Conservation (phyloP, 2,113 vertebrate species). For the Syrrhaptes paradoxus region DNA sequence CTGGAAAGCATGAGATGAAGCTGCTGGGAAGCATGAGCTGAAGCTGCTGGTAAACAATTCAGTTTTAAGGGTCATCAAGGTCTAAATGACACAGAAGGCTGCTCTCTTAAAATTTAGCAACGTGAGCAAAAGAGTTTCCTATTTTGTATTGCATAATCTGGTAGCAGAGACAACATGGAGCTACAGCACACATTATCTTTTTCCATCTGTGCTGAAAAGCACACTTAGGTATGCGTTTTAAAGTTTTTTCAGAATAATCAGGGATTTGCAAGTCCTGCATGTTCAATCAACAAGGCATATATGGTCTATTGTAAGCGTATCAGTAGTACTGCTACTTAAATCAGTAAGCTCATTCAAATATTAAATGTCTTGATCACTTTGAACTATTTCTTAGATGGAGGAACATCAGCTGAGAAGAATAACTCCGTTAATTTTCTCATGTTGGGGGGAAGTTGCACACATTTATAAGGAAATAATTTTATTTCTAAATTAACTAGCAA, state of each 20-base stretch:
- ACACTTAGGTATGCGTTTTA: too few species aligned
- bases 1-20: background rate
- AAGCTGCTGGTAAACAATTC: background rate
- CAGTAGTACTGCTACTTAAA: background rate
- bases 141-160: background rate
- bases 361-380: background rate
- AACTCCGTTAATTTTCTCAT: background rate
- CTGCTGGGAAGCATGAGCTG: too few species aligned
- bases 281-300: accelerated
- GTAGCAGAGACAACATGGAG: background rate
- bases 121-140: background rate
- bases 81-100: background rate
- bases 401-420: background rate
- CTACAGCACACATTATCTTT: too few species aligned
- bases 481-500: constrained; percentile 49
- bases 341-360: background rate
- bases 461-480: constrained; percentile 17
- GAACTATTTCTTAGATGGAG: background rate
- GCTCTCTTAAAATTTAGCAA: background rate
- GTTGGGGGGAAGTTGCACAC: background rate
- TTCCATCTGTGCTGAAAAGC: background rate
- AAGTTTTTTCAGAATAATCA: background rate
- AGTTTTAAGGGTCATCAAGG: background rate
- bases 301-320: background rate
- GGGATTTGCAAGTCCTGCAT: background rate